Evolutionary conservation across 2,888 invertebrate genomes (phyloP).

Genomic region (Clanis bilineata): DNA sequence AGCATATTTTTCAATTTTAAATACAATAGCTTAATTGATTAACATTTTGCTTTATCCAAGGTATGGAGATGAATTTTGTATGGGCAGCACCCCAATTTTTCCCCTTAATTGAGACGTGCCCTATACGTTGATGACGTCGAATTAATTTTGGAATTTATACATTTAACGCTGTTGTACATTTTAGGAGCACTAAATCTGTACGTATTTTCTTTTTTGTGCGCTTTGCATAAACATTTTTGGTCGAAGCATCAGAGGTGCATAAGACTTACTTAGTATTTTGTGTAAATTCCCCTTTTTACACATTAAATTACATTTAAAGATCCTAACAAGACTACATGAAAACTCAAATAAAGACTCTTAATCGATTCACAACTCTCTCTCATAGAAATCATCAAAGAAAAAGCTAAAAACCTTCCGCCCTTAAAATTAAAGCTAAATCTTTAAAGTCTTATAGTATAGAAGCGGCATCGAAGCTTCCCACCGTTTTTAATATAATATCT

Average conservation of each 20-base stretch:
- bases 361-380: conserved; percentile 69
- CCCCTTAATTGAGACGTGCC: conserved; percentile 76
- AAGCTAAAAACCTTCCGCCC: conserved; percentile 45
- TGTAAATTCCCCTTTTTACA: conserved; percentile 81
- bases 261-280: conserved; percentile 54
- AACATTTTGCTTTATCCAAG: conserved; percentile 49
- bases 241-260: conserved; percentile 70
- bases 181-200: conserved; percentile 19
- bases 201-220: conserved; percentile 66
- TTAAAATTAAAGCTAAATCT: conserved; percentile 58
- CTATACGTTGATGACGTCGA: conserved; percentile 48
- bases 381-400: conserved; percentile 50
- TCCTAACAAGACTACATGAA: conserved; percentile 46
- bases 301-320: conserved; percentile 44
- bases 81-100: conserved; percentile 72
- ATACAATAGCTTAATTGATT: conserved; percentile 59
- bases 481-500: conserved; percentile 43
- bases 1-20: conserved; percentile 66
- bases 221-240: conserved; percentile 57
- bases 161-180: conserved; percentile 34
- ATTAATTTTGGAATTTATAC: conserved; percentile 34
- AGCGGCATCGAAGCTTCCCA: conserved; percentile 62
- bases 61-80: conserved; percentile 42
- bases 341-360: conserved; percentile 44
- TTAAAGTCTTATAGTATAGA: conserved; percentile 60